phyloP scores from a whole-genome alignment of 2,113 vertebrate species.

The Takifugu flavidus region DNA sequence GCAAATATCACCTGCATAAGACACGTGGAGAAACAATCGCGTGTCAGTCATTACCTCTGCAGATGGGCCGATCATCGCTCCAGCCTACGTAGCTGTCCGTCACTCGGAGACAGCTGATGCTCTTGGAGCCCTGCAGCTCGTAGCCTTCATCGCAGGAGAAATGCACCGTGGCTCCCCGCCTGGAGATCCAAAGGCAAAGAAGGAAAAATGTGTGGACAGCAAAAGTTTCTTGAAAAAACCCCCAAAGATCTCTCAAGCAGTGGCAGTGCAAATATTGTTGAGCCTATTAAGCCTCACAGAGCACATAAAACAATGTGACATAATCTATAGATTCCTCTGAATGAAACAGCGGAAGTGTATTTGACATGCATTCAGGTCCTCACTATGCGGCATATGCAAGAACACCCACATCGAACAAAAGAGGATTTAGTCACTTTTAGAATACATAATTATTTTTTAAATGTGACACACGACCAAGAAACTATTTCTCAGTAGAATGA shows the following conservation, averaged over 20 bases:
- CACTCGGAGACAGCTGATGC: constrained; percentile 95
- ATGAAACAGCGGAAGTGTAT: too few species aligned
- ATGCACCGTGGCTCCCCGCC: constrained; percentile 94
- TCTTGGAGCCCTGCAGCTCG: constrained; percentile 95
- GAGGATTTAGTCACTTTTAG: not conserved
- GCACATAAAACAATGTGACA: not conserved
- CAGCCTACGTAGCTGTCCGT: constrained; percentile 96
- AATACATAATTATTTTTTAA: not conserved
- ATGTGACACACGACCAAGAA: not conserved
- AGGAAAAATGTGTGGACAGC: not conserved
- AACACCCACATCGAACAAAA: too few species aligned
- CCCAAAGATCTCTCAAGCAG: not conserved
- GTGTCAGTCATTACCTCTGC: constrained; percentile 83
- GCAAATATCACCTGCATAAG: constrained; percentile 21
- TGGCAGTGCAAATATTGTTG: not conserved
- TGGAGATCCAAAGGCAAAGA: constrained; percentile 48
- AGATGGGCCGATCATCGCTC: constrained; percentile 95
- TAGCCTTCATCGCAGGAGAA: constrained; percentile 97
- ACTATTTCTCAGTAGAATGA: too few species aligned
- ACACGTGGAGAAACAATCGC: not conserved
- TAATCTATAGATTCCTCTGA: not conserved
- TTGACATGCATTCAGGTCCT: too few species aligned
- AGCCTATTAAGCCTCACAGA: constrained; percentile 6
- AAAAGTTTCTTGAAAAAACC: not conserved
- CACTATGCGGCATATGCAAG: too few species aligned